phyloP scores from a whole-genome alignment of 2,888 invertebrate genomes.

The Lagria hirta region DNA sequence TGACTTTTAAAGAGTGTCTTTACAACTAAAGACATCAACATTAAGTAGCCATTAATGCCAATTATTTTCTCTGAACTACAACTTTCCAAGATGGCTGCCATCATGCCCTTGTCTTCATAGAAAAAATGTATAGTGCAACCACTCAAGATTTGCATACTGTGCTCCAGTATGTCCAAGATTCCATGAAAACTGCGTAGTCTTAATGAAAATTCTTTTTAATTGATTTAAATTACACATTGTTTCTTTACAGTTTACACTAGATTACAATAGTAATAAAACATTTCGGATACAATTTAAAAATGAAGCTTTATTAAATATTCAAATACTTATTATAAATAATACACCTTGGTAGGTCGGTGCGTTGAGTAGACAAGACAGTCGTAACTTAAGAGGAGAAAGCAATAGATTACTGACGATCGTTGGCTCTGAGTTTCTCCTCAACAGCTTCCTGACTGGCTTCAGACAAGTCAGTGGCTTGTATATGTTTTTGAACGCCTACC shows the following conservation, averaged over 20 bases:
- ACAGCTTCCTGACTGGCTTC: constrained; percentile 93
- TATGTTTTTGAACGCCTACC: constrained; percentile 95
- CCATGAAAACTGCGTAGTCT: constrained; percentile 4
- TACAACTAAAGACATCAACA: no score
- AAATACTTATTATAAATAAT: constrained; percentile 55
- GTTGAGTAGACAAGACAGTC: constrained; percentile 48
- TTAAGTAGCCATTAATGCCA: no score
- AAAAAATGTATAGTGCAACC: no score
- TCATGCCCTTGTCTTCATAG: no score
- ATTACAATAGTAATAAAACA: constrained; percentile 35
- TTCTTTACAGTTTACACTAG: constrained; percentile 29
- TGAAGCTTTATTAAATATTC: constrained; percentile 56
- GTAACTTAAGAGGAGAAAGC: constrained; percentile 30
- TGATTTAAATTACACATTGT: constrained; percentile 31
- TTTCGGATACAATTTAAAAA: constrained; percentile 51
- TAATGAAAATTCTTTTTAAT: constrained; percentile 33
- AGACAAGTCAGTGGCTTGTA: constrained; percentile 93
- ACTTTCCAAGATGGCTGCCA: no score
- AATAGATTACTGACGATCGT: constrained; percentile 79
- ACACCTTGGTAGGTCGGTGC: constrained; percentile 50
- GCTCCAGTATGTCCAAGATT: no score
- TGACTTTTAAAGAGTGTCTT: no score
- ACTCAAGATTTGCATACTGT: no score
- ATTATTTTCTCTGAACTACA: no score
- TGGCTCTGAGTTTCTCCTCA: constrained; percentile 91